Base-by-base conservation (phyloP, 2,797 vertebrate genomes). In the Myotis planiceps region DNA sequence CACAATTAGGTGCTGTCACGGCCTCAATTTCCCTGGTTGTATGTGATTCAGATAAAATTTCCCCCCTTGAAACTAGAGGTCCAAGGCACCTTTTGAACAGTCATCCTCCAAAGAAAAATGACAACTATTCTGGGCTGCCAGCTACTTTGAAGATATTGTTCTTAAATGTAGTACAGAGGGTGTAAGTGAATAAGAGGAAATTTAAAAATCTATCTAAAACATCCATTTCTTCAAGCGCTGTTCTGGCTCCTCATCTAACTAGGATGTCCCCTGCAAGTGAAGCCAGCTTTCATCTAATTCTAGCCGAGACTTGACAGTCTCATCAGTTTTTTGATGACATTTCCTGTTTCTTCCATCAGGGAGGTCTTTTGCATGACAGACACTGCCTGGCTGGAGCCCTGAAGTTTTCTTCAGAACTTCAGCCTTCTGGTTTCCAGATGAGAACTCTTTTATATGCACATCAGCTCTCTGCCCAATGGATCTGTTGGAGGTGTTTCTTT, bases 311-410 rank as follows among this genome's bases (percentile, higher is more conserved):
- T 85, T 94, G 96, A 96, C 81, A 95, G 88, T 95, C 87, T 96
- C 95, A 97, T 97, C 95, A 97, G 93, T 85, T 94, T 94, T 97
- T 97, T 97, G 80, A 97, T 97, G 95, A 92, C 55, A 83, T 95
- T 98, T 94, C 92, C 93, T 93, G 71, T 92, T 94, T 91, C 69
- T 96, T 96, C 87, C 87, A 90, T 83, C 84, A 95, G 58, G 23
- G 34, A 87, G 74, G 85, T 82, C 87, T 93, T 97, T 95, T 92
- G 92, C 94, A 95, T 96, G 95, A 95, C 66, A 97, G 94, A 96
- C 87, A 78, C 42, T 63, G 72, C 82, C 96, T 93, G 92, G 18
- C 84, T 84, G 71, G 45, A 65, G 53, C 94, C 96, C 95, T 97
- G 94, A 92, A 51, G 88, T 93, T 97, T 97, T 90, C 92, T 96